Evolutionary conservation across 1,140 invertebrate species (phyloP).

Genomic region (Papilio polytes): DNA sequence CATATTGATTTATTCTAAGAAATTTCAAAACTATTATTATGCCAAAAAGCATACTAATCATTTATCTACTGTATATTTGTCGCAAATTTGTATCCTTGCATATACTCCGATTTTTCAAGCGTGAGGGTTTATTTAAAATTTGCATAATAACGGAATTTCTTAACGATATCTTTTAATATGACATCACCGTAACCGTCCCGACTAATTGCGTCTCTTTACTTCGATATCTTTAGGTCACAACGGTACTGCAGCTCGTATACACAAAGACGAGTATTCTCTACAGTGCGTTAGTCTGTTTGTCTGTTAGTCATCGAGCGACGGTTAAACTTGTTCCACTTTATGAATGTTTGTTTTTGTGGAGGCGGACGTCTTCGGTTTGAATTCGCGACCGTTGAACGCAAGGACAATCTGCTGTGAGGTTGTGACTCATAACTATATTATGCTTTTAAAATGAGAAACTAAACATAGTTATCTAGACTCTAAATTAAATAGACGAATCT

Average conservation of each 20-base stretch:
- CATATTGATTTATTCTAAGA: too few species aligned
- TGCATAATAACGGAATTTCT: slow-evolving; percentile 12
- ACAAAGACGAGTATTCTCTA: slow-evolving; percentile 16
- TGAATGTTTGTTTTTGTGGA: slow-evolving; percentile 33
- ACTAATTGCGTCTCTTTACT: slow-evolving; percentile 9
- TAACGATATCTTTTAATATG: slow-evolving; percentile 2
- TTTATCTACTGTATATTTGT: too few species aligned
- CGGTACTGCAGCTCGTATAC: slow-evolving; percentile 16
- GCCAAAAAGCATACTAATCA: too few species aligned
- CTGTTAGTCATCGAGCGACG: slow-evolving; percentile 23
- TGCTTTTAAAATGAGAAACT: background rate
- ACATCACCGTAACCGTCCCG: slow-evolving; percentile 22
- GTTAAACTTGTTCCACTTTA: slow-evolving; percentile 27
- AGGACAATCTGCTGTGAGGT: background rate
- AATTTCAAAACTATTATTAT: too few species aligned
- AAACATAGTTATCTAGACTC: background rate
- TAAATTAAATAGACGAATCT: background rate
- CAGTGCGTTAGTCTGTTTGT: background rate
- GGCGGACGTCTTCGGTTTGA: slow-evolving; percentile 30
- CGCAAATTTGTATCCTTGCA: background rate
- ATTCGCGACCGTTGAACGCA: slow-evolving; percentile 27
- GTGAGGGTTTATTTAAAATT: background rate
- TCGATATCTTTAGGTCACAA: slow-evolving; percentile 22
- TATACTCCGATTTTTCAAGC: background rate
- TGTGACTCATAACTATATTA: background rate